These are phyloP conservation scores for Cottoperca gobio DNA, from an alignment of 2,797 vertebrate genomes.

Conservation along the genomic window DNA sequence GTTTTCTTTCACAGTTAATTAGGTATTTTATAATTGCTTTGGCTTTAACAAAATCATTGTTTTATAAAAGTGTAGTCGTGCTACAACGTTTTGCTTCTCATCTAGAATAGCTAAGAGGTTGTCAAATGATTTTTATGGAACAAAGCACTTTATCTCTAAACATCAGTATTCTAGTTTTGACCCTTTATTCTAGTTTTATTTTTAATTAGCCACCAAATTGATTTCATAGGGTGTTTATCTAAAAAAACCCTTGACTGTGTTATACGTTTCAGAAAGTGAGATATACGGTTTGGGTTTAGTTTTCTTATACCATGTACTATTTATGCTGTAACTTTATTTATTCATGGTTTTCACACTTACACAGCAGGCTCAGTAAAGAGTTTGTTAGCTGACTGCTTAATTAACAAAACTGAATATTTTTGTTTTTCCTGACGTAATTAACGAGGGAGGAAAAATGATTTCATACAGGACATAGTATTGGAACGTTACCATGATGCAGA, in stretches of 20 bases:
- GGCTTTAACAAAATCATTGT: conserved; percentile 50
- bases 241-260: conserved; percentile 30
- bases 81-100: conserved; percentile 44
- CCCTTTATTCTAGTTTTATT: conserved; percentile 24
- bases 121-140: conserved; percentile 69
- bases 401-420: conserved; percentile 28
- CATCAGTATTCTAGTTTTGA: conserved; percentile 79
- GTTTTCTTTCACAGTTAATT: conserved; percentile 44
- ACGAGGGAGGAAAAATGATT: conserved; percentile 15
- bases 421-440: conserved; percentile 33
- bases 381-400: conserved; percentile 48
- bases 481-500: conserved; percentile 40
- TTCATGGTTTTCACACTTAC: conserved; percentile 73
- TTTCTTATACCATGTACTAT: conserved; percentile 76
- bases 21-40: conserved; percentile 46
- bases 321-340: conserved; percentile 85
- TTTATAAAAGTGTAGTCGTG: conserved; percentile 47
- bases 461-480: conserved; percentile 32
- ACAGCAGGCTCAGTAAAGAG: conserved; percentile 59
- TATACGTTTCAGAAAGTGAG: conserved; percentile 64
- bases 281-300: conserved; percentile 53
- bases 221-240: conserved; percentile 32
- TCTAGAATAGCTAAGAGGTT: conserved; percentile 54
- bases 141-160: conserved; percentile 86
- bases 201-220: conserved; percentile 35